Evolutionary conservation across 1,140 invertebrate species (phyloP), one percentile per base, ranked within the genome.

Genomic region (Sminthurides bifidus): DNA sequence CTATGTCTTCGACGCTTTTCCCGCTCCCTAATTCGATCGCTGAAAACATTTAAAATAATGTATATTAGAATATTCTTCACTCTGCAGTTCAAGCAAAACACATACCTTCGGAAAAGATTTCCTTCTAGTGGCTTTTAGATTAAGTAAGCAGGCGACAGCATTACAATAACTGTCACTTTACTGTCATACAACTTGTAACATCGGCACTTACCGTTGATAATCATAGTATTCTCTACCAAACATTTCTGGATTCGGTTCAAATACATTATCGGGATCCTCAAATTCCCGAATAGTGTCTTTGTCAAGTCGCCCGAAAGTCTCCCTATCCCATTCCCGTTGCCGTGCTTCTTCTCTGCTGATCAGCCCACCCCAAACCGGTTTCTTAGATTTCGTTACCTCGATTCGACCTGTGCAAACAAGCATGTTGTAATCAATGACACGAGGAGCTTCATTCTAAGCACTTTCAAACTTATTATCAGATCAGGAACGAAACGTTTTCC

Each of bases 61-160:
- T 51, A 17, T 5, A 51, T 51, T 51, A 10, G n/a, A n/a, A n/a
- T n/a, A n/a, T n/a, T n/a, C n/a, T 23, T 44, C 17, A 27, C 29
- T 30, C 30, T 40, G 12, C 21, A 40, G 15, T 52, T 15, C 24
- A 29, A 29, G 26, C 14, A 1, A 12, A 19, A 10, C 1, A 26
- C 15, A 0, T 31, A 37, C 23, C 38, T 54, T 10, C 14, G 29
- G 5, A 2, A 44, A 50, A 46, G 17, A 37, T 50, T 38, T 35
- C 23, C n/a, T 21, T 10, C 17, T 33, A 51, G 24, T 35, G 21
- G 26, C 15, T 35, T 51, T 4, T 12, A 52, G 40, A 38, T 52
- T 19, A 24, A 24, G 26, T 17, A 50, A 27, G 24, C 8, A 29
- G 15, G 30, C 15, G 33, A 8, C 37, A 21, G 19, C 30, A 14